Evolutionary conservation across 1,140 invertebrate genomes (phyloP).

Genomic region (Cephus cinctus): DNA sequence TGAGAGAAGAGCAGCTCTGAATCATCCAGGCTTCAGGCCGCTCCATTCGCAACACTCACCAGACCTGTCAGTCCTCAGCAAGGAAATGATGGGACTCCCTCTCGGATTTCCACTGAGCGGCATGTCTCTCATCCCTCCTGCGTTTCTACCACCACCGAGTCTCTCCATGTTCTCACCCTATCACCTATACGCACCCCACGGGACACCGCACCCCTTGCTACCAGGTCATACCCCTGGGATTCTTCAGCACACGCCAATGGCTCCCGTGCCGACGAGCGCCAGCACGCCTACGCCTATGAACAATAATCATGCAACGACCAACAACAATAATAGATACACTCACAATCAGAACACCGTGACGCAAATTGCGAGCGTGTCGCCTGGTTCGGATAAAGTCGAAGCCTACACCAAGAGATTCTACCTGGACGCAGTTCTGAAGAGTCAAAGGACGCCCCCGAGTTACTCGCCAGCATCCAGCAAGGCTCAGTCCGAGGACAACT

Average conservation of each 20-base stretch:
- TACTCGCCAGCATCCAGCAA: slow-evolving; percentile 22
- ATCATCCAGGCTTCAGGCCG: slow-evolving; percentile 38
- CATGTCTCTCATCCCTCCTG: slow-evolving; percentile 62
- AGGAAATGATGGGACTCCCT: slow-evolving; percentile 38
- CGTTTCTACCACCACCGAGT: slow-evolving; percentile 63
- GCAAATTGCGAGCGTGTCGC: slow-evolving; percentile 2
- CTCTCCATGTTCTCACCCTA: slow-evolving; percentile 62
- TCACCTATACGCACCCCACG: slow-evolving; percentile 31
- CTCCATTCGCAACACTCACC: slow-evolving; percentile 43
- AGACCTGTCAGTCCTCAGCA: slow-evolving; percentile 32
- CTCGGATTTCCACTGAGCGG: slow-evolving; percentile 36
- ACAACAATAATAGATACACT: slow-evolving; percentile 63
- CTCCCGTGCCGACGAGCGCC: slow-evolving; percentile 8
- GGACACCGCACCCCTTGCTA: slow-evolving; percentile 59
- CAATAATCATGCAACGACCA: too few relatives aligned
- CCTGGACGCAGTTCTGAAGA: slow-evolving; percentile 70
- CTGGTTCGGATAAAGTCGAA: slow-evolving; percentile 44
- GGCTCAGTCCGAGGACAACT: slow-evolving; percentile 36
- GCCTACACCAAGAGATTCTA: slow-evolving; percentile 68
- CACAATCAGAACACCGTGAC: slow-evolving; percentile 39
- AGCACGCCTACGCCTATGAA: too few relatives aligned
- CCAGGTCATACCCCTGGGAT: slow-evolving; percentile 34
- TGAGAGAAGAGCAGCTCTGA: slow-evolving; percentile 53
- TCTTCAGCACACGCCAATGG: slow-evolving; percentile 17
- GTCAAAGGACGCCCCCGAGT: slow-evolving; percentile 56